Conservation (phyloP, 2,113 vertebrate species). For the Corythornis vintsioides region DNA sequence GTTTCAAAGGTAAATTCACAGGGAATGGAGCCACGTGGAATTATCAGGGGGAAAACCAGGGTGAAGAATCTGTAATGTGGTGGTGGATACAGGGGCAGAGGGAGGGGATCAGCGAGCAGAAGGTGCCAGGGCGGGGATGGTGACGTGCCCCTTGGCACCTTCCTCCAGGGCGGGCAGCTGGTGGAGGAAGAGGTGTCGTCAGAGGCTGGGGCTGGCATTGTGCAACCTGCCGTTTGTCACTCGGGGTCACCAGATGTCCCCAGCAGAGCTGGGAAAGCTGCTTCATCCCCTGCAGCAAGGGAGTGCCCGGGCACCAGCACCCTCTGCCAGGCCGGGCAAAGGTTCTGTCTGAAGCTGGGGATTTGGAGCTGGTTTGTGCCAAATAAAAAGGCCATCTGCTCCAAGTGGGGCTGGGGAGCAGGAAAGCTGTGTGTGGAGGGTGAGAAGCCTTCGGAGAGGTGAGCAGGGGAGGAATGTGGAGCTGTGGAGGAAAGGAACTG, state of each 20-base stretch:
- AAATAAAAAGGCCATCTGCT: neutral
- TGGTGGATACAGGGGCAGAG: neutral
- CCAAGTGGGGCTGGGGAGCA: neutral
- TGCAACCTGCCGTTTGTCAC: neutral
- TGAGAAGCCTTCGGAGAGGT: too few relatives aligned
- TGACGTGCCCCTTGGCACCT: neutral
- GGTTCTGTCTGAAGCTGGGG: neutral
- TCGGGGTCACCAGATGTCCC: neutral
- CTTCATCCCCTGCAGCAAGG: neutral
- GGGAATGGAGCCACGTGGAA: neutral
- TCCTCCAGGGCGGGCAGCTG: neutral
- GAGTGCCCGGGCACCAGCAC: neutral
- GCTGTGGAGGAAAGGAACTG: too few relatives aligned
- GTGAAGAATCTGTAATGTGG: neutral
- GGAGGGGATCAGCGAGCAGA: neutral
- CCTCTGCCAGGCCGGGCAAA: accelerated
- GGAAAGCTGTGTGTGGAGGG: neutral
- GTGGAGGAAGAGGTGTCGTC: neutral
- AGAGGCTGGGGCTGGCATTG: accelerated
- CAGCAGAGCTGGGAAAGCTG: neutral
- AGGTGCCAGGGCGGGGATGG: neutral
- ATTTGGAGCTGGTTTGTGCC: neutral
- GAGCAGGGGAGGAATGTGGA: too few relatives aligned
- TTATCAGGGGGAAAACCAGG: too few relatives aligned
- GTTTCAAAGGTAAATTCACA: neutral